Base-by-base conservation (phyloP, 2,888 invertebrate genomes). In the Sabatieria punctata region DNA sequence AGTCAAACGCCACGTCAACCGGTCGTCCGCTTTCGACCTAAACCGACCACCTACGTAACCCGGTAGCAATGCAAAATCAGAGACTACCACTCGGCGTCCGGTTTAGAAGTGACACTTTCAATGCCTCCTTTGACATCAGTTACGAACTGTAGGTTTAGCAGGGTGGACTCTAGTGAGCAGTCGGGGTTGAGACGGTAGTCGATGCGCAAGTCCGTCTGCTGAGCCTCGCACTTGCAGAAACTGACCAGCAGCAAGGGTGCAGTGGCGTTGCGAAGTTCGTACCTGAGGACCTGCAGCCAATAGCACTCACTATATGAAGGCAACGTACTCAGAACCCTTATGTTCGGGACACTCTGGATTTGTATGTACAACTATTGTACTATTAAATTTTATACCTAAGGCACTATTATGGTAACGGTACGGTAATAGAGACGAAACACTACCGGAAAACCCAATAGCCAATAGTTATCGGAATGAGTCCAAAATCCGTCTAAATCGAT, bases 211-310 rank as follows among this genome's bases (percentile, higher is more conserved):
- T 91, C 89, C 2, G 93, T 91, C 63, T 84, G 85, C 47, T 77
- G 75, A 27, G 75, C 71, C 60, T 89, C 89, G 69, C 88, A 89
- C 69, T 93, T 93, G 93, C 93, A 95, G 71, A 91, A 91, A 49
- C 85, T 79, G 25, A 88, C 86, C 63, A 95, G 71, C 67, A 89
- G 86, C 60, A 93, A 79, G 4, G 95, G 95, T 64, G 89, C 86
- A 6, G 54, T 51, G 4, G 46, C 44, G 19, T 50, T 49, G 13
- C 51, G 49, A 26, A 59, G 39, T 43, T 60, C 60, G 43, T 60
- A 61, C 27, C 61, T 52, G 1, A 60, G 49, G 13, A 60, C 51
- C 55, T 60, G 51, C 38, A 52, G 40, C 18, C 19, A 26, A 22
- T 30, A 38, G 19, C 37, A 33, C 2, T n/a, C n/a, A n/a, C n/a